A percentile compares a stretch with the other conserved stretches of the same genome.
phyloP scores from a whole-genome alignment of 2,113 vertebrate genomes.

The Pseudonaja textilis region DNA sequence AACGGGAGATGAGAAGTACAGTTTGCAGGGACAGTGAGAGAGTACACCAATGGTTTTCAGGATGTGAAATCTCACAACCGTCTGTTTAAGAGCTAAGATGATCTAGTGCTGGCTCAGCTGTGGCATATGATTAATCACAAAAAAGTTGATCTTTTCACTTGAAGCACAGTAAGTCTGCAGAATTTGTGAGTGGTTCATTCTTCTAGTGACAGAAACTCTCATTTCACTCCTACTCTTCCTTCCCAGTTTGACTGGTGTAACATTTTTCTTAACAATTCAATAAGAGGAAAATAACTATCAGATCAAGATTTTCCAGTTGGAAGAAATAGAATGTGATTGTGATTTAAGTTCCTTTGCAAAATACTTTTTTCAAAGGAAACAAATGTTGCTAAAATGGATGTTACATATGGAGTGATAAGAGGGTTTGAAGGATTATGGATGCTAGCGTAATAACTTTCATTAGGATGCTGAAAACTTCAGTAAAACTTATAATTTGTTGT shows the following conservation, averaged over 20 bases:
- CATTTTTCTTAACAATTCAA: background rate
- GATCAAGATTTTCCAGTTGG: background rate
- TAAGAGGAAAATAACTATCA: background rate
- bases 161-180: background rate
- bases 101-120: background rate
- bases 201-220: background rate
- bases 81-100: background rate
- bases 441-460: no score
- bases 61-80: background rate
- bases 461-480: no score
- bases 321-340: conserved; percentile 21
- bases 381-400: no score
- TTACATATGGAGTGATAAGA: no score
- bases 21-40: background rate
- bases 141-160: background rate
- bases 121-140: background rate
- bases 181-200: background rate
- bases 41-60: background rate
- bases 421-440: no score
- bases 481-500: no score
- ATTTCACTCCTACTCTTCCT: background rate
- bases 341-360: conserved; percentile 14
- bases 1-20: background rate
- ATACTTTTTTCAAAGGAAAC: conserved; percentile 62
- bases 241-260: background rate